Evolutionary conservation across 2,797 vertebrate genomes (phyloP), one percentile per base, ranked within the genome.

Genomic region (Loriculus beryllinus): DNA sequence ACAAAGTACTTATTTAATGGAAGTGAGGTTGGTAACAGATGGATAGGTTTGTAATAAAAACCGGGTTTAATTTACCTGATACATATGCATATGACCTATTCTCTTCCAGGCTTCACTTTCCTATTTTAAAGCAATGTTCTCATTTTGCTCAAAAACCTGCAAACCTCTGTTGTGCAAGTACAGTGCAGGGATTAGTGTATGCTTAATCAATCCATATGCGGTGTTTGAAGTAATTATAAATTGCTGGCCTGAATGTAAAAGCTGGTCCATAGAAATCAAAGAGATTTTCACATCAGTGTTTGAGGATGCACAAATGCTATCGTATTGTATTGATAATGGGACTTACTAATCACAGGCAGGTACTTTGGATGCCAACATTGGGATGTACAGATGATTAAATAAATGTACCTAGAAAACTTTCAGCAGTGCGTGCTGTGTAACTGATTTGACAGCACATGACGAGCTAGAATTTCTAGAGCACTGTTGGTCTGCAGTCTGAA

Each of bases 351-450:
- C 82, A 91, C 69, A 91, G 76, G 65, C 86, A 95, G 86, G 52
- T 78, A 72, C 86, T 92, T 89, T 60, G 82, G 69, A 56, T 88
- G 77, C 77, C 72, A 78, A 5, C 5, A 1, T 21, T 0, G 0
- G 69, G 31, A 79, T 76, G 51, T 91, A 51, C 47, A 86, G 59
- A 85, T 96, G 92, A 94, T 94, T 92, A 96, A 95, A 94, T 93
- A 91, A 93, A 88, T 83, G 63, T 91, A 72, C 86, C 82, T 89
- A 72, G 90, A 95, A 94, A 84, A 74, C 69, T 82, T 70, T 83
- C 62, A 88, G 85, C 77, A 95, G 49, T 75, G 62, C 0, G 0
- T 94, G 82, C 69, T 82, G 82, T 93, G 78, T 94, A 88, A 74
- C 84, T 89, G 79, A 94, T 93, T 82, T 92, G 87, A 86, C 67